Percentiles rank a stretch among this genome's conserved stretches.
These are phyloP conservation scores for Marcusenius ussheri DNA, from an alignment of 2,113 vertebrate species.

Conservation along the genomic window DNA sequence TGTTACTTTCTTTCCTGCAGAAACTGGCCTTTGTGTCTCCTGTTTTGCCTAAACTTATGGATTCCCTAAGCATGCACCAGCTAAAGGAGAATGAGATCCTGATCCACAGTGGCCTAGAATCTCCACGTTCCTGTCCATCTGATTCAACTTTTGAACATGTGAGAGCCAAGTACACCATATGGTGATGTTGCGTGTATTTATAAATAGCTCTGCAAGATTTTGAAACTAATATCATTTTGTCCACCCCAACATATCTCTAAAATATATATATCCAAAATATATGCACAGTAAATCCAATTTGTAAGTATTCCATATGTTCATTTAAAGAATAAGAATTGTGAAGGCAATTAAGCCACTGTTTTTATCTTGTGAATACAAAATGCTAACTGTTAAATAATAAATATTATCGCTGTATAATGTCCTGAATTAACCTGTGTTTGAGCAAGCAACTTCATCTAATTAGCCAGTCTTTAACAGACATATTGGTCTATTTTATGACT, in stretches of 20 bases:
- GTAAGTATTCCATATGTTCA: not conserved
- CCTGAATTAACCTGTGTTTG: not conserved
- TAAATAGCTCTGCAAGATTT: not conserved
- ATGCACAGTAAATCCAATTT: not conserved
- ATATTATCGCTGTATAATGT: not conserved
- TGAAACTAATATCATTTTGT: not conserved
- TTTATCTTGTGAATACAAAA: not conserved
- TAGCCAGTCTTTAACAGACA: not conserved
- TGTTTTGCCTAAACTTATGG: constrained; percentile 82
- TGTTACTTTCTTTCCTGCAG: constrained; percentile 51
- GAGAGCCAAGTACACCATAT: not conserved
- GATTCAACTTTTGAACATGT: constrained; percentile 63
- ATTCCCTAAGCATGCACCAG: constrained; percentile 74
- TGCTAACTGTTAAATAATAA: not conserved
- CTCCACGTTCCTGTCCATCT: constrained; percentile 62
- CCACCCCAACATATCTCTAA: not conserved
- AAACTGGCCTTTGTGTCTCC: constrained; percentile 78
- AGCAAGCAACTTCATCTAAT: not conserved
- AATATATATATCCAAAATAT: not conserved
- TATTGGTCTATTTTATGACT: not conserved
- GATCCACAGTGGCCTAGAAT: constrained; percentile 74
- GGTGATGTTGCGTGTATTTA: not conserved
- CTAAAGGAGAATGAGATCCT: constrained; percentile 92
- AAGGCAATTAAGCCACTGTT: not conserved
- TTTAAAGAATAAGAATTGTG: not conserved